Evolutionary conservation across 1,140 invertebrate genomes (phyloP).

Genomic region (Odontomachus brunneus): DNA sequence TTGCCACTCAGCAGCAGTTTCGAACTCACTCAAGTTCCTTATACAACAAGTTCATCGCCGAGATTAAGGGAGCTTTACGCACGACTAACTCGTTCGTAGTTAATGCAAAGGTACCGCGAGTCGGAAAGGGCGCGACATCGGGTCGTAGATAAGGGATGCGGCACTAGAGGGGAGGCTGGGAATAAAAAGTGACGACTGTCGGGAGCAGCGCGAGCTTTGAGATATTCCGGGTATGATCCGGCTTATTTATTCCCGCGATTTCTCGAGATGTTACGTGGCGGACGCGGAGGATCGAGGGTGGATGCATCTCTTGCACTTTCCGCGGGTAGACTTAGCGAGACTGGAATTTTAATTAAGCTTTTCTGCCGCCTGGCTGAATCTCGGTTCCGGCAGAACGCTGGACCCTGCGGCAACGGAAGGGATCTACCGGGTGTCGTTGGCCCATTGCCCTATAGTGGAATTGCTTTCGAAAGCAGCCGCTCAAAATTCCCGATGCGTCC

Average conservation of each 20-base stretch:
- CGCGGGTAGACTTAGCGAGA: slow-evolving; percentile 64
- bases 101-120: slow-evolving; percentile 58
- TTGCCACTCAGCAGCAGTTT: slow-evolving; percentile 29
- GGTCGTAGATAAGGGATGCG: no score
- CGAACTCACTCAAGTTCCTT: slow-evolving; percentile 22
- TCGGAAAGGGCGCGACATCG: background rate
- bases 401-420: slow-evolving; percentile 52
- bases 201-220: slow-evolving; percentile 58
- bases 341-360: slow-evolving; percentile 80
- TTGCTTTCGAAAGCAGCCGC: background rate
- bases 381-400: slow-evolving; percentile 55
- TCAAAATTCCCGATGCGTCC: slow-evolving; percentile 9
- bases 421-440: slow-evolving; percentile 58
- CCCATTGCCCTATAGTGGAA: background rate
- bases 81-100: slow-evolving; percentile 57
- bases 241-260: slow-evolving; percentile 72
- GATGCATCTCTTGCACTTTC: slow-evolving; percentile 61
- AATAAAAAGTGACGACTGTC: slow-evolving; percentile 58
- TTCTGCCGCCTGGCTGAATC: slow-evolving; percentile 65
- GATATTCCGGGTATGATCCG: slow-evolving; percentile 60
- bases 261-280: slow-evolving; percentile 61
- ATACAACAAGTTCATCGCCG: slow-evolving; percentile 15
- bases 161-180: background rate
- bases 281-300: background rate
- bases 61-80: slow-evolving; percentile 50